Evolutionary conservation across 2,888 invertebrate species (phyloP), one percentile per base, ranked within the genome.

Genomic region (Lasioglossum morio): DNA sequence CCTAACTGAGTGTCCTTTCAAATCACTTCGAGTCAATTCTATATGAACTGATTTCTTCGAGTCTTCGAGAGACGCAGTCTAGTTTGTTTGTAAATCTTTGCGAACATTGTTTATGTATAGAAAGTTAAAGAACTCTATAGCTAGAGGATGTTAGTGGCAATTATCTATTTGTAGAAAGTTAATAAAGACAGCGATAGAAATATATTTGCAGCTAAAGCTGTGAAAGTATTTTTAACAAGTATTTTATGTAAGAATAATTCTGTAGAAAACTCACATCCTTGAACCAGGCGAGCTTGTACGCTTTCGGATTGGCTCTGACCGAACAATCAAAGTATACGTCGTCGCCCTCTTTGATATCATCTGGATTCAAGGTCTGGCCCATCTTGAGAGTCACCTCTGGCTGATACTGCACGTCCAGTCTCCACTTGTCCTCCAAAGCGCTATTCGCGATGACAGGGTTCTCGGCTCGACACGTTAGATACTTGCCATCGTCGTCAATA

Each of bases 271-370:
- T 97, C 96, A 98, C 98, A 94, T 97, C 97, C 95, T 98, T 98
- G 95, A 97, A 98, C 98, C 98, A 98, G 84, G 97, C 97, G 92
- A 98, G 97, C 94, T 98, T 97, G 95, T 98, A 97, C 53, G 97
- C 97, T 94, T 97, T 97, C 30, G 98, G 98, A 96, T 98, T 98
- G 76, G 98, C 97, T 94, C 97, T 97, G 88, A 98, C 98, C 90
- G 97, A 97, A 95, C 98, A 98, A 95, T 98, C 98, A 95, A 98
- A 98, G 95, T 98, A 98, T 84, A 98, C 98, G 95, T 98, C 98
- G 94, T 98, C 98, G 57, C 98, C 98, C 95, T 98, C 98, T 95
- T 98, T 98, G 94, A 98, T 98, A 95, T 98, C 97, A 91, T 98
- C 97, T 16, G 98, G 98, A 95, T 98, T 98, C 91, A 98, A 96